Conservation (phyloP, 1,140 invertebrate species). For the Doryteuthis pealeii region DNA sequence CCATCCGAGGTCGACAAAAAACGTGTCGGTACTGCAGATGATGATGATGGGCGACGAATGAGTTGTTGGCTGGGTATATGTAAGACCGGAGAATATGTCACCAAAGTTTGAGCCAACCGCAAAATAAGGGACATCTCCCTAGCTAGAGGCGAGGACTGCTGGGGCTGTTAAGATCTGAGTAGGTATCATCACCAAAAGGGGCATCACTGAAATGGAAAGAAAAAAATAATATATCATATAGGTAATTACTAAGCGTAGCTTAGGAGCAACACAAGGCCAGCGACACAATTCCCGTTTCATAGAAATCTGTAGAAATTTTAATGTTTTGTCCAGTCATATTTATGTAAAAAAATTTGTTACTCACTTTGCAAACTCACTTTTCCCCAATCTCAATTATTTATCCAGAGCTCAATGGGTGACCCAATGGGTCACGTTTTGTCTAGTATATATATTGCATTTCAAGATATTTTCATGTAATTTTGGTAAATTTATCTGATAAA, state of each 20-base stretch:
- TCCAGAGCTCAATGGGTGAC: too few relatives aligned
- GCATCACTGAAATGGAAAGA: constrained; percentile 38
- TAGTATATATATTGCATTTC: background rate
- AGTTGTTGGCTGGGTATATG: background rate
- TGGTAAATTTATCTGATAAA: too few relatives aligned
- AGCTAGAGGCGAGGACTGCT: background rate
- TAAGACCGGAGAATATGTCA: background rate
- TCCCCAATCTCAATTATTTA: too few relatives aligned
- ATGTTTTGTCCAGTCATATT: too few relatives aligned
- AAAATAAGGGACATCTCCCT: background rate
- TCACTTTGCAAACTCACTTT: too few relatives aligned
- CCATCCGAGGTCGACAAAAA: background rate
- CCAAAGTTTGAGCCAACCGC: background rate
- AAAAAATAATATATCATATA: background rate
- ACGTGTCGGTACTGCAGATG: background rate
- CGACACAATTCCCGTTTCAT: background rate
- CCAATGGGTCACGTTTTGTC: too few relatives aligned
- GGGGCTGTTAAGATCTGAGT: background rate
- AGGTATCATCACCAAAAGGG: constrained; percentile 44
- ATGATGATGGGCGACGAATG: background rate
- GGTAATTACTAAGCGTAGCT: too few relatives aligned
- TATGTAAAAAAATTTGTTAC: too few relatives aligned
- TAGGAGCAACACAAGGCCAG: too few relatives aligned
- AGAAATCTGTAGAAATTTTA: background rate
- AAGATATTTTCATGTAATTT: background rate